Base-by-base conservation (phyloP, 23 tunicate genomes). In the Botrylloides violaceus region DNA sequence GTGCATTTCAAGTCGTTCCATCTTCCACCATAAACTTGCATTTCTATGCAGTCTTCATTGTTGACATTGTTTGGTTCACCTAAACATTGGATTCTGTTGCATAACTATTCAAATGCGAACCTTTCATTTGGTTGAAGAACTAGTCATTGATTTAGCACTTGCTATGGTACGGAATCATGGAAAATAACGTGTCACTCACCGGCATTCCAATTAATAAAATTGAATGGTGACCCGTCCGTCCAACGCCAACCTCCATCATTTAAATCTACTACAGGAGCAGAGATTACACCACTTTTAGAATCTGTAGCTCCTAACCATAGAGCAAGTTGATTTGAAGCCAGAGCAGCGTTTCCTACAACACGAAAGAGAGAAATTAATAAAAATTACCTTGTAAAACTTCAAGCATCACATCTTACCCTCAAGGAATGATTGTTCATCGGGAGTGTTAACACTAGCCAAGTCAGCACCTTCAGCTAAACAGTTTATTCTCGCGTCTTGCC, bases 231-330 rank as follows among this genome's bases (percentile, higher is more conserved):
- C 18, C 49, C 84, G 66, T 85, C 94, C 34, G 48, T 79, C 94
- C 94, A 85, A 19, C 71, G 57, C 84, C 84, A 85, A 3, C 94
- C 94, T 4, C 83, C 83, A 80, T 85, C 94, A 60, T 71, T 72
- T 35, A 34, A 35, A 68, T 73, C 62, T 0, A 60, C 81, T 36
- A 58, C 81, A 31, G 84, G 84, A n/a, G 83, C 28, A 62, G 30
- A 29, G 29, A 77, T 81, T 15, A 78, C 79, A 2, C 92, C 92
- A 35, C 57, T 73, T 66, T 70, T 78, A 9, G 84, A 20, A 49
- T 85, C 94, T 28, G 49, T 3, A 27, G 71, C 94, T 0, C 94
- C 94, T 3, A 66, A 73, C 85, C 84, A 85, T n/a, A 85, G 36
- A 21, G 82, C 80, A 0, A 55, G 30, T 6, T 68, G 74, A 4